phyloP scores from a whole-genome alignment of 2,113 vertebrate genomes.

The Melospiza georgiana region DNA sequence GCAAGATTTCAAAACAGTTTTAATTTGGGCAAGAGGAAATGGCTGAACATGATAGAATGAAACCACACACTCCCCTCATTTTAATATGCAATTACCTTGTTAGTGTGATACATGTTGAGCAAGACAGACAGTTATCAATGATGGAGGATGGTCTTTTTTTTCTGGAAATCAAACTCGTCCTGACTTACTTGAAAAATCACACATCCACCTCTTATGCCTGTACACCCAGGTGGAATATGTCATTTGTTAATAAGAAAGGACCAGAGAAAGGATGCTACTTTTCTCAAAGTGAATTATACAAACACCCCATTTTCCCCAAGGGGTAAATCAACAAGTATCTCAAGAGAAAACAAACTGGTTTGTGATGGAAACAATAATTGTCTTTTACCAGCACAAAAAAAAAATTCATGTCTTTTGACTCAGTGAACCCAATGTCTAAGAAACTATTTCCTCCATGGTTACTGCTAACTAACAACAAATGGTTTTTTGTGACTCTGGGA shows the following conservation, averaged over 20 bases:
- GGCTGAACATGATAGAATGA: conserved; percentile 19
- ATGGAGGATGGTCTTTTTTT: background rate
- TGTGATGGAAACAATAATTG: background rate
- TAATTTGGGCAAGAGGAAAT: conserved; percentile 32
- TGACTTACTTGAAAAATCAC: background rate
- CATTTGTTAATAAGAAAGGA: background rate
- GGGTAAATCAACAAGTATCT: background rate
- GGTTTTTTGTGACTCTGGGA: background rate
- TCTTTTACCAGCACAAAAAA: background rate
- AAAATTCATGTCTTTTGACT: background rate
- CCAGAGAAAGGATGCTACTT: background rate
- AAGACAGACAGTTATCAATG: background rate
- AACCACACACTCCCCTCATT: background rate
- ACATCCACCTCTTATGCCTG: background rate
- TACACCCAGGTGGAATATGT: accelerated
- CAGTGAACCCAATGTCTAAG: background rate
- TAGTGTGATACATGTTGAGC: background rate
- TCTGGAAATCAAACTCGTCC: background rate
- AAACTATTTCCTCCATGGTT: background rate
- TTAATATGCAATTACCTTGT: background rate
- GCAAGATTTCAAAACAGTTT: conserved; percentile 44
- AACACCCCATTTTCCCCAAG: background rate
- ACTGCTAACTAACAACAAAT: background rate
- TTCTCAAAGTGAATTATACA: background rate
- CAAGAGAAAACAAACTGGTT: background rate